Base-by-base conservation (phyloP, 2,888 invertebrate genomes). In the Nematopogon swammerdamellus region DNA sequence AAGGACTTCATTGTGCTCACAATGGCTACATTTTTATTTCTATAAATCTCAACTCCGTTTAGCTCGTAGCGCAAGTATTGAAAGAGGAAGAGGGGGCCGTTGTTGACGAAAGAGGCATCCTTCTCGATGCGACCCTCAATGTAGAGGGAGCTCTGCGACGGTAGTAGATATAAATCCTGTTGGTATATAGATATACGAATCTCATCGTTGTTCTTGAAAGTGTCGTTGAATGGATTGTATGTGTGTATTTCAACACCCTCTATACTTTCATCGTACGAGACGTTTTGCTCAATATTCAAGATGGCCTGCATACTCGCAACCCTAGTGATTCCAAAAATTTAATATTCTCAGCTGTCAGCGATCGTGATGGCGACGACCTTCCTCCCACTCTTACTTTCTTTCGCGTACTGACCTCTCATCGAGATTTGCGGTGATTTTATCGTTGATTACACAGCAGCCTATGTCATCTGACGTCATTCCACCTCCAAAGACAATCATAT, bases 41-140 rank as follows among this genome's bases (percentile, higher is more conserved):
- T 52, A 58, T 65, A 61, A 44, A 67, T 60, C 53, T 62, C 61
- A n/a, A 60, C 53, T 20, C 60, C 63, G 52, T 63, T 64, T 11
- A 65, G 19, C 53, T 65, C 62, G 55, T 65, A 67, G 5, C 64
- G 58, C 49, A 65, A 61, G 55, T 60, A 61, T 50, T 63, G 61
- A 53, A 65, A 64, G 8, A 64, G 46, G 54, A 59, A 58, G 14
- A 59, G 55, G n/a, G 61, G 50, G 36, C 56, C 55, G 52, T 63
- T 63, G 50, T 60, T 63, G 18, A 51, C 52, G 19, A 53, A 52
- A 46, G 48, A 51, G 49, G 48, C 52, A 45, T 18, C 8, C 49
- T 51, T 49, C n/a, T 52, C 44, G 49, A 52, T 46, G 54, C 25
- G 52, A 18, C 59, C 58, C 46, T 60, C 58, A 45, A 60, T 52